Evolutionary conservation across 2,113 vertebrate species (phyloP).

Genomic region (Hylia prasina): DNA sequence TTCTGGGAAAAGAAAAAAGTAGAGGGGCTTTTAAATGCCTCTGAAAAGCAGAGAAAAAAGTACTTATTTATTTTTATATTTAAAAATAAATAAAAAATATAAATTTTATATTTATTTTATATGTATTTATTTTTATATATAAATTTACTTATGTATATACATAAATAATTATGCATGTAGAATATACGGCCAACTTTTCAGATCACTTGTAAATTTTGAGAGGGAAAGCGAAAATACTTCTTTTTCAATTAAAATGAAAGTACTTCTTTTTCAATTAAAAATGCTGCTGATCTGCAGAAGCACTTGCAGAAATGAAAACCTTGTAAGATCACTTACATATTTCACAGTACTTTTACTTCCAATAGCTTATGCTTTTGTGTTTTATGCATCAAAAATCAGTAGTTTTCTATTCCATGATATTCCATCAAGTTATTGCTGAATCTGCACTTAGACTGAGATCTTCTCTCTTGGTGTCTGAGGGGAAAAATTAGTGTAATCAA

Average conservation of each 20-base stretch:
- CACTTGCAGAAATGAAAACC: background rate
- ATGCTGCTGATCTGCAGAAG: background rate
- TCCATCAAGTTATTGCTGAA: background rate
- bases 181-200: background rate
- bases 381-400: background rate
- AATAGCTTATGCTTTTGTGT: background rate
- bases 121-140: background rate
- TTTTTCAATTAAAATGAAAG: background rate
- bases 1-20: rapidly evolving
- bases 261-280: background rate
- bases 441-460: background rate
- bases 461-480: background rate
- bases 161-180: background rate
- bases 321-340: background rate
- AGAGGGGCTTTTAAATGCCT: background rate
- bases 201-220: background rate
- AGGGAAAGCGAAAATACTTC: background rate
- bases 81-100: no score
- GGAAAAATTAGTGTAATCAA: background rate
- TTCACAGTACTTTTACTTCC: background rate
- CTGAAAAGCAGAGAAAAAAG: background rate
- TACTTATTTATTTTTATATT: background rate
- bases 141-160: background rate
- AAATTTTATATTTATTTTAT: no score
- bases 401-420: background rate